A percentile compares a stretch with the other conserved stretches of the same genome.
Conservation (phyloP, 2,797 vertebrate genomes). For the Rhynchotus rufescens region DNA sequence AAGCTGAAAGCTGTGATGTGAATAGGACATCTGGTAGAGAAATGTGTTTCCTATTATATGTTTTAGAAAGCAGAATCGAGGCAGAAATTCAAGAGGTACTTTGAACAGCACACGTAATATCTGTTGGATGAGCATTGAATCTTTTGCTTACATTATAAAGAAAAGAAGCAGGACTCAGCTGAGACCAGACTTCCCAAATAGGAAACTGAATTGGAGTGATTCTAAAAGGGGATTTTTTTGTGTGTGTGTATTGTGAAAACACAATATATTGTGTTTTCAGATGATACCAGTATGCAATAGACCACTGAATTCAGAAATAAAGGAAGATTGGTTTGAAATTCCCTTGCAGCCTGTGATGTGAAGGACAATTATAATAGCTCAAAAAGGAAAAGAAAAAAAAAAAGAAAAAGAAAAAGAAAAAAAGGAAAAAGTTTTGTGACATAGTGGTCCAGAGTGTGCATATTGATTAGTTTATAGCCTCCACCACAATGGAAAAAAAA, state of each 20-base stretch:
- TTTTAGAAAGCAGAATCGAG: slow-evolving; percentile 25
- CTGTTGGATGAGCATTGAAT: background rate
- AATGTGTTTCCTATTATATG: background rate
- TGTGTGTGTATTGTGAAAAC: too few species aligned
- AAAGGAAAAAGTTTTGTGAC: background rate
- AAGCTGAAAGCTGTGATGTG: slow-evolving; percentile 1
- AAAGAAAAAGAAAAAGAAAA: background rate
- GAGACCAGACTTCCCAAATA: background rate
- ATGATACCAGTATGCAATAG: background rate
- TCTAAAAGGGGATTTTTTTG: background rate
- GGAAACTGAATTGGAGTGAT: background rate
- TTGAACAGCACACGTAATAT: background rate
- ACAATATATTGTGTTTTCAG: background rate
- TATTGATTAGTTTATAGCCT: background rate
- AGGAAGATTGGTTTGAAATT: background rate
- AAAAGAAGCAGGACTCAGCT: background rate
- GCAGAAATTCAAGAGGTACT: background rate
- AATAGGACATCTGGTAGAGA: background rate
- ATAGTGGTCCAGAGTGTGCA: background rate
- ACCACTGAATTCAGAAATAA: background rate
- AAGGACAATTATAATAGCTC: background rate
- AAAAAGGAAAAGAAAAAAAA: background rate
- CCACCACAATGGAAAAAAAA: background rate
- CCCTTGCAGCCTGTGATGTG: background rate
- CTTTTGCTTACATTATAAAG: background rate